These are phyloP conservation scores for Habroteleia sp. DNA, from an alignment of 2,888 invertebrate species.

Conservation along the genomic window DNA sequence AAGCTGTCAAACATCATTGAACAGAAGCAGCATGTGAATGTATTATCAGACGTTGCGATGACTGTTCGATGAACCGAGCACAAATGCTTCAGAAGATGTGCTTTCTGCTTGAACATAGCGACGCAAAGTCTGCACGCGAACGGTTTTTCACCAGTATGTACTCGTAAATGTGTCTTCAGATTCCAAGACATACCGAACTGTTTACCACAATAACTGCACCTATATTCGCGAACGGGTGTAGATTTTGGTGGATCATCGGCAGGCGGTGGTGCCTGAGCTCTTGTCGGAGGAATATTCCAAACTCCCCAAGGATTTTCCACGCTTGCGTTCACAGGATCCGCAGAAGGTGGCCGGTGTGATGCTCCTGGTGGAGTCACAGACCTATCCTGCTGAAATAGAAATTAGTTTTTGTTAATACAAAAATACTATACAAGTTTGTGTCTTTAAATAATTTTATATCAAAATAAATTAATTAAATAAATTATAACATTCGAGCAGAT, in stretches of 20 bases:
- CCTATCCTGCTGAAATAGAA: conserved; percentile 74
- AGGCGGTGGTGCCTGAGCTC: conserved; percentile 83
- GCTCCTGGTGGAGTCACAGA: conserved; percentile 78
- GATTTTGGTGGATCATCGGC: conserved; percentile 83
- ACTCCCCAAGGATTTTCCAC: conserved; percentile 79
- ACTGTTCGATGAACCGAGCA: conserved; percentile 94
- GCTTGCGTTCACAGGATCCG: conserved; percentile 76
- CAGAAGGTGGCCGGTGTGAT: conserved; percentile 78
- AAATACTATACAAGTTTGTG: background rate
- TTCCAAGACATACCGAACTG: conserved; percentile 97
- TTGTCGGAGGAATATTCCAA: conserved; percentile 81
- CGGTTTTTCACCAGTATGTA: conserved; percentile 94
- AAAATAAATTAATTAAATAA: too few relatives aligned
- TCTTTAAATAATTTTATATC: too few relatives aligned
- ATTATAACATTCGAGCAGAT: too few relatives aligned
- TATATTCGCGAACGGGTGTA: conserved; percentile 89
- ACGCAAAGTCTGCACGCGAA: conserved; percentile 94
- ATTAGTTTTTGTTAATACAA: conserved; percentile 1
- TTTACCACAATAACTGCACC: conserved; percentile 94
- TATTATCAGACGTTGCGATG: conserved; percentile 90
- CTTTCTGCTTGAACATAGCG: conserved; percentile 96
- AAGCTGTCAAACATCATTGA: conserved; percentile 92
- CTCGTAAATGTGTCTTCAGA: conserved; percentile 92
- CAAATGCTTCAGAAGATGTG: conserved; percentile 92
- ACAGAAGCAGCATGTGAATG: conserved; percentile 94